A percentile compares a stretch with the other conserved stretches of the same genome.
These are phyloP conservation scores for Pempheris klunzingeri DNA, from an alignment of 2,797 vertebrate genomes.

Conservation along the genomic window DNA sequence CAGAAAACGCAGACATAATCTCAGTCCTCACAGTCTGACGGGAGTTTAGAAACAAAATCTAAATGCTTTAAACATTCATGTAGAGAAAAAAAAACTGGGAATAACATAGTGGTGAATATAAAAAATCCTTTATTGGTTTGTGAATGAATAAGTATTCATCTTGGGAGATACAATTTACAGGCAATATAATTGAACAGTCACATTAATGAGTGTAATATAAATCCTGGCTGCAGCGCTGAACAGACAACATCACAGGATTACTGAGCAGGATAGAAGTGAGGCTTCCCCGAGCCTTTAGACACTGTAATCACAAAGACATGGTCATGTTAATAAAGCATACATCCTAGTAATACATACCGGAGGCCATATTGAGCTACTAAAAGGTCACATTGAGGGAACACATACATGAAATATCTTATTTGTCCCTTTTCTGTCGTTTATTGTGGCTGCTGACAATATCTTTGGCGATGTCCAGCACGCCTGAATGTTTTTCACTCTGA, in stretches of 20 bases:
- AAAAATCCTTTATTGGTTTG: too few relatives aligned
- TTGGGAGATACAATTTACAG: background rate
- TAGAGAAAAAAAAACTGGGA: too few relatives aligned
- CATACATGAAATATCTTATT: background rate
- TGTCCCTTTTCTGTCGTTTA: background rate
- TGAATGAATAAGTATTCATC: background rate
- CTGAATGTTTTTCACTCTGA: conserved; percentile 49
- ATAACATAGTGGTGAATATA: too few relatives aligned
- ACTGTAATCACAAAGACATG: background rate
- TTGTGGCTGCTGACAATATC: conserved; percentile 1
- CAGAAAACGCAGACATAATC: background rate
- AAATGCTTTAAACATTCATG: background rate
- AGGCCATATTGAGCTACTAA: background rate
- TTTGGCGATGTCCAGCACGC: conserved; percentile 14
- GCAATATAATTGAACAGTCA: background rate
- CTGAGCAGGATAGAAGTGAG: background rate
- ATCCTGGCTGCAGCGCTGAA: background rate
- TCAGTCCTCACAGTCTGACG: background rate
- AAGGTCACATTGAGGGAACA: conserved; percentile 14
- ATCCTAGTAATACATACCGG: background rate
- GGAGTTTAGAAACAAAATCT: background rate
- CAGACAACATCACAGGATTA: background rate
- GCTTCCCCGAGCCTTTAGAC: background rate
- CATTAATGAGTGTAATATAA: too few relatives aligned
- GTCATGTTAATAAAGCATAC: background rate